phyloP scores from a whole-genome alignment of 2,888 invertebrate species.

The Agriopis marginaria region DNA sequence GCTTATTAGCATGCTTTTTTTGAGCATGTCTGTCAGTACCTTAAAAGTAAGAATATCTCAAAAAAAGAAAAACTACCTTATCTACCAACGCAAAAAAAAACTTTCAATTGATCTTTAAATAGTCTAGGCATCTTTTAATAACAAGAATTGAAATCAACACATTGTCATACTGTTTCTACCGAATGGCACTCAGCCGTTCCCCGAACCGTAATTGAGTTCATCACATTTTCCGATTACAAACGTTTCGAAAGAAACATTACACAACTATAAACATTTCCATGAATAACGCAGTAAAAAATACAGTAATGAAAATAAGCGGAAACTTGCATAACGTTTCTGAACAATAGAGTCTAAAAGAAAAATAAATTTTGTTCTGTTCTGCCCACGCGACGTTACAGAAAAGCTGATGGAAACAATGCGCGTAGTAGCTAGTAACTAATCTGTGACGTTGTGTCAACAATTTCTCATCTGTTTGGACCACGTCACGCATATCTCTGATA shows the following conservation, averaged over 20 bases:
- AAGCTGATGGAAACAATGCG: neutral
- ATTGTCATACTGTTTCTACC: conserved; percentile 16
- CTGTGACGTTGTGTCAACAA: conserved; percentile 15
- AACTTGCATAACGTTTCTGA: conserved; percentile 28
- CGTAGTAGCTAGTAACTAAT: neutral
- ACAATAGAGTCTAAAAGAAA: conserved; percentile 22
- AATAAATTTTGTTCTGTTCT: neutral
- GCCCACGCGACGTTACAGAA: conserved; percentile 8
- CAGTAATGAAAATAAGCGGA: conserved; percentile 30
- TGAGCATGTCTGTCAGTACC: too few species aligned
- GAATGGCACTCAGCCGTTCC: conserved; percentile 21
- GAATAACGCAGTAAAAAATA: conserved; percentile 23
- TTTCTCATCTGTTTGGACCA: conserved; percentile 8
- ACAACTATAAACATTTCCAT: conserved; percentile 32
- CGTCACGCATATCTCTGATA: conserved; percentile 1
- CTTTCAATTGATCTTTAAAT: too few species aligned
- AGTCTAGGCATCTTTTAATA: too few species aligned
- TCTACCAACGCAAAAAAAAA: too few species aligned
- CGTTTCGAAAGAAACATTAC: conserved; percentile 31
- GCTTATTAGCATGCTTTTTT: too few species aligned
- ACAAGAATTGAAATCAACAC: neutral
- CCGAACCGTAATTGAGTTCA: conserved; percentile 30
- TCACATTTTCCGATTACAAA: conserved; percentile 36
- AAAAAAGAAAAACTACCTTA: too few species aligned
- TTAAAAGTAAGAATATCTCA: too few species aligned